Percentiles rank a stretch among this genome's conserved stretches.
These are phyloP conservation scores for Scolanthus callimorphus DNA, from an alignment of 92 coral and sea anemone genomes.

Conservation along the genomic window DNA sequence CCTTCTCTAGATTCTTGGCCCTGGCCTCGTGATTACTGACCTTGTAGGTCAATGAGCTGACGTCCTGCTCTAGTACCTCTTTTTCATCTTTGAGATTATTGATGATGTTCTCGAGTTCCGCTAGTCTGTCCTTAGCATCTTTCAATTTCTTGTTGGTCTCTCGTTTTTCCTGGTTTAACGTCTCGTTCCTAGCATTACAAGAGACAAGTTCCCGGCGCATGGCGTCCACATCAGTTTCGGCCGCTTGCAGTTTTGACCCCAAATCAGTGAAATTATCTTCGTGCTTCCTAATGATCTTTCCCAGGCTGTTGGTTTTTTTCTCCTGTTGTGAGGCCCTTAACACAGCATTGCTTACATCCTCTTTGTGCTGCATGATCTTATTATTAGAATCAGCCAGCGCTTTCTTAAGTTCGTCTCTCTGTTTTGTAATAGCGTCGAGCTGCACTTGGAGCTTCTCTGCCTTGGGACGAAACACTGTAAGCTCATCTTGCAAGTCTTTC, in stretches of 20 bases:
- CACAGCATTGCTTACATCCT: slow-evolving; percentile 38
- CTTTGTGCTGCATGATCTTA: slow-evolving; percentile 49
- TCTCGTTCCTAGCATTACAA: slow-evolving; percentile 57
- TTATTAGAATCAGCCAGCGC: slow-evolving; percentile 50
- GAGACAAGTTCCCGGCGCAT: slow-evolving; percentile 57
- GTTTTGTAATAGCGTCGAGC: slow-evolving; percentile 55
- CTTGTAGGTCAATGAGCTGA: slow-evolving; percentile 61
- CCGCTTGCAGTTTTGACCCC: slow-evolving; percentile 39
- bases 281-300: slow-evolving; percentile 68
- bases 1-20: slow-evolving; percentile 52
- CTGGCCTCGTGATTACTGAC: slow-evolving; percentile 58
- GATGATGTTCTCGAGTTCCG: slow-evolving; percentile 34
- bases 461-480: slow-evolving; percentile 45
- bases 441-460: slow-evolving; percentile 52
- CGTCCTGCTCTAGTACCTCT: slow-evolving; percentile 60
- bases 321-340: slow-evolving; percentile 68
- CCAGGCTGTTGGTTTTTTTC: slow-evolving; percentile 69
- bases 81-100: slow-evolving; percentile 53
- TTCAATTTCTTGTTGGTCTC: slow-evolving; percentile 41
- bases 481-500: slow-evolving; percentile 41
- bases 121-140: slow-evolving; percentile 32
- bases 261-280: slow-evolving; percentile 49
- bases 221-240: slow-evolving; percentile 51
- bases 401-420: slow-evolving; percentile 66
- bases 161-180: slow-evolving; percentile 49